Base-by-base conservation (phyloP, 1,140 invertebrate species). In the Cydia splendana region DNA sequence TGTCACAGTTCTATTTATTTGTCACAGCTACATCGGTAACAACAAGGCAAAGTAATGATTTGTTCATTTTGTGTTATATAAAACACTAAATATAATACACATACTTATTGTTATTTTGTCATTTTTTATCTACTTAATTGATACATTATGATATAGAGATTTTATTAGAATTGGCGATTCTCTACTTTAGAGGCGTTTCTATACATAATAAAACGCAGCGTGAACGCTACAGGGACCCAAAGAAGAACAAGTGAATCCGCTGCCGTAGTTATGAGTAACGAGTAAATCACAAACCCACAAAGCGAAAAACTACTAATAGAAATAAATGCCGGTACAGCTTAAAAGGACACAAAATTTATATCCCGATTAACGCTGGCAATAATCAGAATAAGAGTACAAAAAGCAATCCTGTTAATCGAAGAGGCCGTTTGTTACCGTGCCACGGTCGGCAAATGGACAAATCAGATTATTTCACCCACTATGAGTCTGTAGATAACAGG, bases 391-490 rank as follows among this genome's bases (percentile, higher is more conserved):
- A 78, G 74, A 84, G 84, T 84, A 88, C 87, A 90, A 88, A 91
- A 89, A 91, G 89, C 86, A 91, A 92, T 92, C 85, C 86, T 91
- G 89, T 90, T 91, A 92, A 92, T 92, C 88, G 91, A 89, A 89
- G 79, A 79, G 84, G 80, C 85, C 89, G 88, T 91, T 91, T 91
- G 88, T 90, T 90, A 87, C 83, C 81, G 83, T 81, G 81, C 82
- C 81, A 81, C 85, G 86, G 88, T 85, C 89, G 85, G 90, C 85
- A 93, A 92, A 93, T 93, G 91, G 90, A 93, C 91, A 93, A 91
- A 93, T 93, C 91, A 90, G 90, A 91, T 93, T 93, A 91, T 91
- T 93, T 93, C 88, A 89, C 90, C 88, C 89, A 88, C 89, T 93
- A 93, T 89, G 89, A 93, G 85, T 85, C 84, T 82, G 80, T 88